Percentiles rank a stretch among this genome's conserved stretches.
Evolutionary conservation across 2,888 invertebrate species (phyloP).

Genomic region (Timema cristinae): DNA sequence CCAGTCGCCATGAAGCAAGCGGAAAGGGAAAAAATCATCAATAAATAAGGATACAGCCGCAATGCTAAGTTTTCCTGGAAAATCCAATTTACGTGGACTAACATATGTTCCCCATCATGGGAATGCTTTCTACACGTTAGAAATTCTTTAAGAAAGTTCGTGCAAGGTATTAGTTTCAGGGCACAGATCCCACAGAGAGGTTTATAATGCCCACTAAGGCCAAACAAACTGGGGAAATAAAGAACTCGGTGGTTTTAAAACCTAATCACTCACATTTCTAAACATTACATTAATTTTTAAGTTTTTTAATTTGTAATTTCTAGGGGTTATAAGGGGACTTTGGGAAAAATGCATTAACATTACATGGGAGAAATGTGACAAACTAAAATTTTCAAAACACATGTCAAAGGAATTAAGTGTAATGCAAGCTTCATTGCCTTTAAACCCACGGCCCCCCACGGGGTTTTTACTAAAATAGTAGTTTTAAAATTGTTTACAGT

Average conservation of each 20-base stretch:
- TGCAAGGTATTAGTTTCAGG: constrained; percentile 93
- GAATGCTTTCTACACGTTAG: constrained; percentile 85
- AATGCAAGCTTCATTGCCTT: no score
- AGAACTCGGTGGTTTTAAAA: constrained; percentile 67
- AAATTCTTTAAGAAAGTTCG: constrained; percentile 93
- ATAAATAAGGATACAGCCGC: constrained; percentile 31
- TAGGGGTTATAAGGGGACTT: no score
- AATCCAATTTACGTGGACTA: constrained; percentile 84
- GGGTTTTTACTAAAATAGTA: not conserved
- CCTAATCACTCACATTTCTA: no score
- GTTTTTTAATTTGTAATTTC: no score
- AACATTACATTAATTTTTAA: no score
- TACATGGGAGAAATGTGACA: no score
- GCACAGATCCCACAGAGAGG: constrained; percentile 88
- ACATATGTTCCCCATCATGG: constrained; percentile 97
- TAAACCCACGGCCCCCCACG: no score
- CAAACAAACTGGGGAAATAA: constrained; percentile 97
- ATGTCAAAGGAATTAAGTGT: no score
- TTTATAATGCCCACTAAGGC: constrained; percentile 92
- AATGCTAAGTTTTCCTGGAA: constrained; percentile 32
- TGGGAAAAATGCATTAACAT: no score
- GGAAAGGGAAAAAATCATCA: constrained; percentile 57
- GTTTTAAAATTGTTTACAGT: not conserved
- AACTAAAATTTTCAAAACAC: no score
- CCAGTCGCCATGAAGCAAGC: constrained; percentile 57